Conservation (phyloP, 2,113 vertebrate species). For the Nycticorax nycticorax region DNA sequence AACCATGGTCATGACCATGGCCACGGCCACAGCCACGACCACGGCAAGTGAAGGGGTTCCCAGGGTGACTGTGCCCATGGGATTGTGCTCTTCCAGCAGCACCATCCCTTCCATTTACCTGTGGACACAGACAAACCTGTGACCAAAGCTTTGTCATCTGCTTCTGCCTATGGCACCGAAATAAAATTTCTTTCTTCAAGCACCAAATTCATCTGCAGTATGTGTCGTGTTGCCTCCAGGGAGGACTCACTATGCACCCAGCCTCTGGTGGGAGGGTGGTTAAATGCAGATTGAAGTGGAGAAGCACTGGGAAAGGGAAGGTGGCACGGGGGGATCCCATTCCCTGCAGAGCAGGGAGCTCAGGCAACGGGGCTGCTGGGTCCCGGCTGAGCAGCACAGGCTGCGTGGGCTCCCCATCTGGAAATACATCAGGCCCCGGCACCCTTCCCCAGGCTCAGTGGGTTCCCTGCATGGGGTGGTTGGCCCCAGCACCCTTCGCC, state of each 20-base stretch:
- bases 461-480: neutral
- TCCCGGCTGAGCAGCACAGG: neutral
- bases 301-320: neutral
- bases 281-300: no score
- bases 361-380: neutral
- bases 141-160: neutral
- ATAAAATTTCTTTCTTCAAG: neutral
- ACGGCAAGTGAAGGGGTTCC: accelerated
- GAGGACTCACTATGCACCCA: accelerated
- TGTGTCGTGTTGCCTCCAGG: neutral
- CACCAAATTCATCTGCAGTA: neutral
- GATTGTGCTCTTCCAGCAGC: neutral
- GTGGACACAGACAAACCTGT: neutral
- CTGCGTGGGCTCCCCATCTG: accelerated
- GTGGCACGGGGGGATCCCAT: accelerated
- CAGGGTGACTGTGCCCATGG: accelerated
- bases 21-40: accelerated
- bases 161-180: neutral
- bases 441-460: neutral
- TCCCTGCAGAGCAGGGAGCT: no score
- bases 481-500: neutral
- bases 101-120: neutral
- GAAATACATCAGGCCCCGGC: accelerated
- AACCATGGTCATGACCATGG: accelerated
- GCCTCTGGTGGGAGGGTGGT: accelerated